Conservation (phyloP, 35 echinoderm and acorn worm species). For the Hemicentrotus pulcherrimus region DNA sequence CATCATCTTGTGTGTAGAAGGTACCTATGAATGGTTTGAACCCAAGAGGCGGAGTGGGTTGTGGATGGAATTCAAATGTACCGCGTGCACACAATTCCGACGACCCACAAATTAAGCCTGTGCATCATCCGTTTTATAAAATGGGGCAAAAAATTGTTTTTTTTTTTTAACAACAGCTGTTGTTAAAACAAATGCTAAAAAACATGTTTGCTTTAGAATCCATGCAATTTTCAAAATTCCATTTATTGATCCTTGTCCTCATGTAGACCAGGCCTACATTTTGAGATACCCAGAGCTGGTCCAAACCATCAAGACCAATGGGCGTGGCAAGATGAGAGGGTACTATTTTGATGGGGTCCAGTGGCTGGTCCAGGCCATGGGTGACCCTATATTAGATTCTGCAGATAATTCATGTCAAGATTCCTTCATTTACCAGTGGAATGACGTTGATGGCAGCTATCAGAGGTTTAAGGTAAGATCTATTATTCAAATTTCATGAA, state of each 20-base stretch:
- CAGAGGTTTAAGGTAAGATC: neutral
- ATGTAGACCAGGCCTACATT: conserved; percentile 37
- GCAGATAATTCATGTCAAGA: neutral
- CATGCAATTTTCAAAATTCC: neutral
- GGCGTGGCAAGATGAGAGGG: neutral
- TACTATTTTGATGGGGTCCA: conserved; percentile 10
- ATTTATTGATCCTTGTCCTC: neutral
- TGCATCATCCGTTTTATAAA: too few relatives aligned
- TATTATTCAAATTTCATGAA: too few relatives aligned
- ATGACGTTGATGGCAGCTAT: neutral
- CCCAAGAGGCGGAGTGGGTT: too few relatives aligned
- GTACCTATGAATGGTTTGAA: too few relatives aligned
- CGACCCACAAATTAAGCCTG: too few relatives aligned
- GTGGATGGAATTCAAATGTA: too few relatives aligned
- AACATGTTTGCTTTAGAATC: too few relatives aligned
- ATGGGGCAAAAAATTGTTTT: neutral
- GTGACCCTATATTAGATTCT: neutral
- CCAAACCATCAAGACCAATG: neutral
- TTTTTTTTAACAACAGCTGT: too few relatives aligned
- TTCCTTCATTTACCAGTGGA: conserved; percentile 27
- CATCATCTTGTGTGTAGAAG: too few relatives aligned
- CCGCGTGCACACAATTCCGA: too few relatives aligned
- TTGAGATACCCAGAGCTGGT: conserved; percentile 31
- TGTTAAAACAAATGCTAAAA: too few relatives aligned
- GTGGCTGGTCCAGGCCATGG: neutral